Conservation (phyloP, 2,797 vertebrate species). For the Lophura swinhoii region DNA sequence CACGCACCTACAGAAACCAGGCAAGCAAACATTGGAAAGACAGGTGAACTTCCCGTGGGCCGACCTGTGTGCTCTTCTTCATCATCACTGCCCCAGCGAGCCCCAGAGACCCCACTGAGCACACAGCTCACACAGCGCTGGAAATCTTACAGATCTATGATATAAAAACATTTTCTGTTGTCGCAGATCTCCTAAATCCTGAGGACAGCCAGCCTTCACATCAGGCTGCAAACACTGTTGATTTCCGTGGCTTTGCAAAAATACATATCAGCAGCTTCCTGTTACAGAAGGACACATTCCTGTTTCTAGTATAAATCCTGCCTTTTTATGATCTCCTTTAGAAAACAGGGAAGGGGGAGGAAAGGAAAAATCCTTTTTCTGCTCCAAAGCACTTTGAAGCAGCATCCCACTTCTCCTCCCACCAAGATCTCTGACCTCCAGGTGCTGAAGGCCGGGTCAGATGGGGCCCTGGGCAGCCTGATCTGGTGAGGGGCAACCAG, state of each 20-base stretch:
- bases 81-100: background rate
- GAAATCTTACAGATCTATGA: fast-evolving
- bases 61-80: background rate
- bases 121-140: background rate
- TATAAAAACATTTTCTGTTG: background rate
- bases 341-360: background rate
- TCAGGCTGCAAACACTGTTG: background rate
- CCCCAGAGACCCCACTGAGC: background rate
- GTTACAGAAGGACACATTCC: slow-evolving; percentile 46
- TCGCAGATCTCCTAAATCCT: background rate
- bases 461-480: background rate
- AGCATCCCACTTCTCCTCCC: background rate
- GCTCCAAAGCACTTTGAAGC: background rate
- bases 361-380: background rate
- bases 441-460: background rate
- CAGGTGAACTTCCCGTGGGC: background rate
- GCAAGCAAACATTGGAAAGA: background rate
- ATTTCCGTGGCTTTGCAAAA: slow-evolving; percentile 61
- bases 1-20: background rate
- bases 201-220: slow-evolving; percentile 15
- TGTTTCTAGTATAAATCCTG: slow-evolving; percentile 49
- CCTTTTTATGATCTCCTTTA: slow-evolving; percentile 3
- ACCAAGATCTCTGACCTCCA: background rate
- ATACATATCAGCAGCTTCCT: slow-evolving; percentile 57
- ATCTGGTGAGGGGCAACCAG: background rate